Conservation (phyloP, 2,797 vertebrate species). For the Thunnus albacares region DNA sequence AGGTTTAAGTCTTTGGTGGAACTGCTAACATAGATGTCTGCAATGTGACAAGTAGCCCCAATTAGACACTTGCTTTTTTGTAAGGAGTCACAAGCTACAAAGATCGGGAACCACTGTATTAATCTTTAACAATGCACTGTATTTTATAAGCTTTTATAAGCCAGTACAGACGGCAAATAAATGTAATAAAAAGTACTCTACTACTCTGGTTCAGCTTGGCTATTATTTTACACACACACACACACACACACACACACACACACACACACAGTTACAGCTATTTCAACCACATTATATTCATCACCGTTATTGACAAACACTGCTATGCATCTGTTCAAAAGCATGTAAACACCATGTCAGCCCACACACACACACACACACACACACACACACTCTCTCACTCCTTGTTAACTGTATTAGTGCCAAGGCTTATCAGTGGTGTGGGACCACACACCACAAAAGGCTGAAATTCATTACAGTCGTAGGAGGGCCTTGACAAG, state of each 20-base stretch:
- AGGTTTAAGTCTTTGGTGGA: too few species aligned
- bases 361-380: constrained; percentile 22
- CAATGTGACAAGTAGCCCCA: too few species aligned
- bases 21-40: too few species aligned
- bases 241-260: constrained; percentile 1
- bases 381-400: constrained; percentile 22
- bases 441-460: constrained; percentile 72
- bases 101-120: too few species aligned
- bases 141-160: neutral
- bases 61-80: too few species aligned
- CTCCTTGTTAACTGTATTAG: constrained; percentile 63
- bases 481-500: constrained; percentile 79
- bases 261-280: neutral
- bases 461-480: constrained; percentile 81
- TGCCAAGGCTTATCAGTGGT: constrained; percentile 64
- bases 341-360: constrained; percentile 47
- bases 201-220: too few species aligned
- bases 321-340: constrained; percentile 27
- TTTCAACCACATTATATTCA: constrained; percentile 25
- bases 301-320: constrained; percentile 47
- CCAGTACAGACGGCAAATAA: too few species aligned
- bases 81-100: too few species aligned
- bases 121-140: neutral
- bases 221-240: neutral
- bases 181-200: too few species aligned